These are phyloP conservation scores for Ornithoptera alexandrae DNA, from an alignment of 2,888 invertebrate species.

Conservation along the genomic window DNA sequence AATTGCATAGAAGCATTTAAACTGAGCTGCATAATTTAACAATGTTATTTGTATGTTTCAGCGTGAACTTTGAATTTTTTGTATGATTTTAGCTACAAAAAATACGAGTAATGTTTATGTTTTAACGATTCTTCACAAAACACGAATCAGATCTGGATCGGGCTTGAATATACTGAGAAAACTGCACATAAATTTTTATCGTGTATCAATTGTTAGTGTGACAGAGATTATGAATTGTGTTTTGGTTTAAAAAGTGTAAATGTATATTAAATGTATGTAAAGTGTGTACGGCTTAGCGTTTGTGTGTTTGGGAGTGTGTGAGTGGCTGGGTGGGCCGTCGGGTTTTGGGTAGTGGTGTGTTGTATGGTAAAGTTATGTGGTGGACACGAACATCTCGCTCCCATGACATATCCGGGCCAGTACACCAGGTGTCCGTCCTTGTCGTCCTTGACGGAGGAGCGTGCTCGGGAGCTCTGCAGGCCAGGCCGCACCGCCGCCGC, in stretches of 20 bases:
- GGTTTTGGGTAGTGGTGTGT: slow-evolving; percentile 30
- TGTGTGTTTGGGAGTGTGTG: slow-evolving; percentile 34
- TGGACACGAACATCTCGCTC: slow-evolving; percentile 99
- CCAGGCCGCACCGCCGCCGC: slow-evolving; percentile 36
- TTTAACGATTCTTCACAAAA: slow-evolving; percentile 47
- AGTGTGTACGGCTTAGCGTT: slow-evolving; percentile 31
- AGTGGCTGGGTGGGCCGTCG: slow-evolving; percentile 34
- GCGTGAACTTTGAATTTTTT: slow-evolving; percentile 3
- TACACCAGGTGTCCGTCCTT: slow-evolving; percentile 99
- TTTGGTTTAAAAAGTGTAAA: slow-evolving; percentile 31
- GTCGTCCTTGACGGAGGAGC: slow-evolving; percentile 98
- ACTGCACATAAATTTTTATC: slow-evolving; percentile 22
- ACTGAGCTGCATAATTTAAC: background rate
- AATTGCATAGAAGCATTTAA: background rate
- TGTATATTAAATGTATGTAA: slow-evolving; percentile 34
- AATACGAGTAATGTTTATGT: slow-evolving; percentile 35
- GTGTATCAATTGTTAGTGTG: slow-evolving; percentile 34
- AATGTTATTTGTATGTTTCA: background rate
- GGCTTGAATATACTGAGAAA: slow-evolving; percentile 39
- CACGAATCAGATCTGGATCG: slow-evolving; percentile 50
- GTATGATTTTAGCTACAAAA: slow-evolving; percentile 38
- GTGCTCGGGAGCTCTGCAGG: slow-evolving; percentile 88
- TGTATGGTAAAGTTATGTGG: slow-evolving; percentile 70
- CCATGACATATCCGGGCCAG: slow-evolving; percentile 98
- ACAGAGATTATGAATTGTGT: slow-evolving; percentile 26